These are phyloP conservation scores for Syrmaticus mikado DNA, from an alignment of 2,113 vertebrate species.

Conservation along the genomic window DNA sequence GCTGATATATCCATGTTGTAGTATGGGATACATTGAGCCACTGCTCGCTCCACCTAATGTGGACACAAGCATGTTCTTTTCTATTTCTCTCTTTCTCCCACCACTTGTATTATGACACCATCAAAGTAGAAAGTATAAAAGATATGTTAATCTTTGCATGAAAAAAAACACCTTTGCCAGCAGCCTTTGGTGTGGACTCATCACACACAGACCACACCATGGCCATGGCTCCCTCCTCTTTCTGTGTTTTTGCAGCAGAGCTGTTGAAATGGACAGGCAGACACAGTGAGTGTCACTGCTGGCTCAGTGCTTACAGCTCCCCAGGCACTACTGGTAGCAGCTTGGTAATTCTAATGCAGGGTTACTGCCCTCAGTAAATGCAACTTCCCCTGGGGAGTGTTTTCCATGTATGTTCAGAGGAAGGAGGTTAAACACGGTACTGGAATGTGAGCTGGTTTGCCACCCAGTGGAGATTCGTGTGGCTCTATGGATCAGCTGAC, in stretches of 20 bases:
- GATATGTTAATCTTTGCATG: background rate
- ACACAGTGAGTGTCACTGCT: background rate
- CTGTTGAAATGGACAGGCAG: background rate
- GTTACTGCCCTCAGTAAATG: background rate
- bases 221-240: background rate
- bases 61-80: background rate
- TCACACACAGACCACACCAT: background rate
- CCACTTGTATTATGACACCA: background rate
- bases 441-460: background rate
- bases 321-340: background rate
- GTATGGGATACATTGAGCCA: background rate
- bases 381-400: background rate
- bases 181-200: background rate
- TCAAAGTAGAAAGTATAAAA: background rate
- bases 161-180: background rate
- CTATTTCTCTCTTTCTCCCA: background rate
- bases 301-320: background rate
- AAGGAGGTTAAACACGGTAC: background rate
- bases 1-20: background rate
- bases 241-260: background rate
- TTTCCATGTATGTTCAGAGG: background rate
- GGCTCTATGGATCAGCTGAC: background rate
- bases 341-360: background rate
- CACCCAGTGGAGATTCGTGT: background rate
- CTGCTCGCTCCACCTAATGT: rapidly evolving